These are phyloP conservation scores for Antennarius maculatus DNA, from an alignment of 2,797 vertebrate species.

Conservation along the genomic window DNA sequence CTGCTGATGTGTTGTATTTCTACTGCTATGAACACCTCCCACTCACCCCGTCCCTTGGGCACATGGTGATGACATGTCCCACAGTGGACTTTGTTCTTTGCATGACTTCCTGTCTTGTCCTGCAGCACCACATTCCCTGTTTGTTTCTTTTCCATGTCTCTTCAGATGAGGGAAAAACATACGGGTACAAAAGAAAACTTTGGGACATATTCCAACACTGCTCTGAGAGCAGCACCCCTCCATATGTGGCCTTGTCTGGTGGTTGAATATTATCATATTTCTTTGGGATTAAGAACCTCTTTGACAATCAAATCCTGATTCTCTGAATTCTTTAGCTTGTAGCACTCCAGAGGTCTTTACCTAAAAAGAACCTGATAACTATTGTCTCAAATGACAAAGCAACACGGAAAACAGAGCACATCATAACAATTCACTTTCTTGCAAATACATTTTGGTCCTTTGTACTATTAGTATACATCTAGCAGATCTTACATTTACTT, in stretches of 20 bases:
- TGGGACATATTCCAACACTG: conserved; percentile 25
- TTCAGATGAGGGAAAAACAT: conserved; percentile 46
- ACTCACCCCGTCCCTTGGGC: conserved; percentile 73
- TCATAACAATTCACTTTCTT: not conserved
- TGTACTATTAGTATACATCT: no score
- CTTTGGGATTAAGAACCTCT: no score
- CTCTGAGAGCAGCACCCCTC: conserved; percentile 29
- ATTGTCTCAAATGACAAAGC: conserved; percentile 23
- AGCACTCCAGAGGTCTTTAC: conserved; percentile 7
- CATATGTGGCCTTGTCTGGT: conserved; percentile 8
- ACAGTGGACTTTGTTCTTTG: conserved; percentile 69
- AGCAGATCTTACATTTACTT: no score
- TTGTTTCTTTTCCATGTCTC: conserved; percentile 70
- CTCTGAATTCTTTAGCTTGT: not conserved
- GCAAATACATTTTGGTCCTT: no score
- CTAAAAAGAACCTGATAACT: not conserved
- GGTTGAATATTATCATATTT: conserved; percentile 16
- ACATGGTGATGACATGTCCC: conserved; percentile 56
- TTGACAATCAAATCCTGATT: no score
- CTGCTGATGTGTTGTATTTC: conserved; percentile 33
- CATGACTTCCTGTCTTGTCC: conserved; percentile 57
- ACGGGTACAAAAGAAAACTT: conserved; percentile 46
- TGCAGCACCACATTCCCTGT: conserved; percentile 41
- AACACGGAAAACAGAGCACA: conserved; percentile 1
- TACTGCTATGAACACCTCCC: conserved; percentile 9